A percentile compares a stretch with the other conserved stretches of the same genome.
Evolutionary conservation across 2,888 invertebrate genomes (phyloP).

Genomic region (Dolichomitus sp.): DNA sequence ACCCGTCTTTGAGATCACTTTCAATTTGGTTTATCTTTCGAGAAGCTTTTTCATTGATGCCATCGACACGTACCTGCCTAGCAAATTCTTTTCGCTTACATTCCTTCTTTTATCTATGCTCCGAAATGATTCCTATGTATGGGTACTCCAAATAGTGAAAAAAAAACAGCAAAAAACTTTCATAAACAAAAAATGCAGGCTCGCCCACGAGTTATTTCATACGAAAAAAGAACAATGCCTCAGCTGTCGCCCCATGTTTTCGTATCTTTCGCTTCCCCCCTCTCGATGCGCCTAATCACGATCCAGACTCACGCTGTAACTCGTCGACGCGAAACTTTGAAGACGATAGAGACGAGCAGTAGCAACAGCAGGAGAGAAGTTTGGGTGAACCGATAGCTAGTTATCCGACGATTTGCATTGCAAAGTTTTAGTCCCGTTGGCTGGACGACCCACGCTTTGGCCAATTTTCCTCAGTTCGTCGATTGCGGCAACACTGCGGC

Average conservation of each 20-base stretch:
- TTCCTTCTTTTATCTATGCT: neutral
- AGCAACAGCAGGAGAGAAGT: slow-evolving; percentile 44
- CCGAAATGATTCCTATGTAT: neutral
- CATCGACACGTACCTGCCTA: neutral
- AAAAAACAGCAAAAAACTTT: neutral
- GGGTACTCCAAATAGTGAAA: neutral
- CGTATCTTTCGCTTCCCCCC: neutral
- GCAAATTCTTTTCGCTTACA: neutral
- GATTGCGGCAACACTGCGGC: slow-evolving; percentile 48
- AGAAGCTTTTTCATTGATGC: neutral
- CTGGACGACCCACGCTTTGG: slow-evolving; percentile 48
- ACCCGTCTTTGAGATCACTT: slow-evolving; percentile 5
- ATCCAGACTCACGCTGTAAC: slow-evolving; percentile 41
- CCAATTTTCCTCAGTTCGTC: slow-evolving; percentile 42
- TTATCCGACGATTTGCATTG: slow-evolving; percentile 65
- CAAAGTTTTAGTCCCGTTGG: slow-evolving; percentile 56
- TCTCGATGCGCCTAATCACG: slow-evolving; percentile 8
- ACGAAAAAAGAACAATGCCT: slow-evolving; percentile 3
- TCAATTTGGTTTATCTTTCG: slow-evolving; percentile 6
- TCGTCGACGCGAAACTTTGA: slow-evolving; percentile 51
- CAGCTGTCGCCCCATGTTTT: slow-evolving; percentile 7
- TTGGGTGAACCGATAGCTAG: slow-evolving; percentile 62
- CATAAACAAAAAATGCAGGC: neutral
- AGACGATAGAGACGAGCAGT: slow-evolving; percentile 39
- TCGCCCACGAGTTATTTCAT: neutral